Conservation (phyloP, 2,888 invertebrate genomes). For the Cosmorhoe ocellata region DNA sequence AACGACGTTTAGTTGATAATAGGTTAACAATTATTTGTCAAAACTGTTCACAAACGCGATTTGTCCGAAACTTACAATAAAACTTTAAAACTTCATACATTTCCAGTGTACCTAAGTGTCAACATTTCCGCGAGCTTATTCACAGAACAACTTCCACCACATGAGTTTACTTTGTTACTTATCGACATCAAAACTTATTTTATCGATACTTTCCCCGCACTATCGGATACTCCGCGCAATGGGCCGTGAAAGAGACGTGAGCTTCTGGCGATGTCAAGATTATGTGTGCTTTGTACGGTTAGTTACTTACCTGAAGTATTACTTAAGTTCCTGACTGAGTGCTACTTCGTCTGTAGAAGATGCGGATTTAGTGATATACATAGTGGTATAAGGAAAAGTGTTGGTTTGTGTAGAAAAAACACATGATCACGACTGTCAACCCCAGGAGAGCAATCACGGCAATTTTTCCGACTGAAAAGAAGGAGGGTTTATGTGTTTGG, state of each 20-base stretch:
- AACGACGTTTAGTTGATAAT: too few relatives aligned
- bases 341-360: background rate
- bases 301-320: conserved; percentile 20
- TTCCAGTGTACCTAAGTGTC: too few relatives aligned
- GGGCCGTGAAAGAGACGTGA: conserved; percentile 35
- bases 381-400: background rate
- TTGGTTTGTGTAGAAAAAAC: too few relatives aligned
- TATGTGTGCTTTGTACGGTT: conserved; percentile 11
- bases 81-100: background rate
- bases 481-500: too few relatives aligned
- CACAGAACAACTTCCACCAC: background rate
- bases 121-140: too few relatives aligned
- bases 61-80: too few relatives aligned
- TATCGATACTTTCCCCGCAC: conserved; percentile 21
- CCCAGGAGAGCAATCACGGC: too few relatives aligned
- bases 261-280: conserved; percentile 27
- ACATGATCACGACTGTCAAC: too few relatives aligned
- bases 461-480: too few relatives aligned
- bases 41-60: too few relatives aligned
- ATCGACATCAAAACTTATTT: conserved; percentile 14
- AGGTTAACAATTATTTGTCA: too few relatives aligned
- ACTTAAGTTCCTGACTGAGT: background rate
- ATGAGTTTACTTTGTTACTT: conserved; percentile 1
- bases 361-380: background rate
- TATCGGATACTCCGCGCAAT: conserved; percentile 37